Evolutionary conservation across 2,888 invertebrate genomes (phyloP), one percentile per base, ranked within the genome.

Genomic region (Erannis defoliaria): DNA sequence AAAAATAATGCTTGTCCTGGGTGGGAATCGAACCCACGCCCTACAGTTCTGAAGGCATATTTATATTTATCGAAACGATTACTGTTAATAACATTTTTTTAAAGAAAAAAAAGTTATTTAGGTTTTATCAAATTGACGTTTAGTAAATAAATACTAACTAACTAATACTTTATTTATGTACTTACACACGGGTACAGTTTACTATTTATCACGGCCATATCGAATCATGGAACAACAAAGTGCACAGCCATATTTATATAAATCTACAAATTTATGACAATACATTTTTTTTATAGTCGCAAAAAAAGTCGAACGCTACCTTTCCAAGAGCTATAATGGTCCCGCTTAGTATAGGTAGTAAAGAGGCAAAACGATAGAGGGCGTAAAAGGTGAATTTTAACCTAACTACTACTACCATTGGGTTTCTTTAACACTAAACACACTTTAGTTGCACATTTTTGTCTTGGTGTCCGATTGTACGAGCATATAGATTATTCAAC

Each of bases 381-480:
- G 69, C 64, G 68, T 63, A 74, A 66, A 72, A 65, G 69, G 68
- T 76, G 75, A 78, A 68, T 70, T 66, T 72, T 75, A 76, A 78
- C 81, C 77, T 84, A 84, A 76, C 78, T 51, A 51, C 38, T 81
- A 78, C 72, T 75, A 76, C 74, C 73, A 77, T 74, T 77, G 76
- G 76, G 77, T 74, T 63, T 51, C 73, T 76, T 74, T 73, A 76
- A 77, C 72, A 76, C 75, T 76, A 77, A 77, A 79, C 73, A 78
- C 73, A 76, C 71, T 69, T 74, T 67, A 76, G 72, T 75, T 68
- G 66, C 73, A 77, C 76, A 75, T 72, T 69, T 75, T 75, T 80
- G 83, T 84, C 82, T 81, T 81, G 83, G 61, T 78, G 80, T 78
- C 78, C 82, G 82, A 78, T 79, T 79, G 55, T 38, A 45, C 16